Evolutionary conservation across 1,140 invertebrate genomes (phyloP), one percentile per base, ranked within the genome.

Genomic region (Drosophila biarmipes): DNA sequence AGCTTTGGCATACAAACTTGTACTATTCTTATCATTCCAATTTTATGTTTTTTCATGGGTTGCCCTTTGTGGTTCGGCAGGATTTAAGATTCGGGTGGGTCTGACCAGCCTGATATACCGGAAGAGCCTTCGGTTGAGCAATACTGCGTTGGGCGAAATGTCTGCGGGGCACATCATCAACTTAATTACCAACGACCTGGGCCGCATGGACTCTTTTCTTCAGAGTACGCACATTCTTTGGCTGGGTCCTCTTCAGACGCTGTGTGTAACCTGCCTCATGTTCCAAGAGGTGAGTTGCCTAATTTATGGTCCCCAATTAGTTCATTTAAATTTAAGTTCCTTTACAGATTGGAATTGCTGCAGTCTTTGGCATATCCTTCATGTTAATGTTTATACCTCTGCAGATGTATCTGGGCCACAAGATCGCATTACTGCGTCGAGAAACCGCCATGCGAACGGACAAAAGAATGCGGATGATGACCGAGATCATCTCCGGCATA

Each of bases 131-230:
- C 93, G 94, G 10, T 82, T 97, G 6, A 96, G 94, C 45, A 95
- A 95, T 73, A 94, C 93, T 1, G 95, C 96, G 0, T 86, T 98
- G 31, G 94, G 94, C 6, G 93, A 96, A 78, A 96, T 96, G 0
- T 96, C 96, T 2, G 94, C 95, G 24, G 97, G 98, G 2, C 96
- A 99, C 93, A 95, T 98, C 81, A 96, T 98, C 1, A 99, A 98
- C 92, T 93, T 99, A 1, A 93, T 99, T 53, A 97, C 97, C 0
- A 99, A 98, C 92, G 98, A 99, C 90, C 95, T 96, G 37, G 95
- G 94, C 53, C 93, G 95, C 12, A 94, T 97, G 75, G 96, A 97
- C 86, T 93, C 94, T 55, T 94, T 94, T 0, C 92, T 95, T 7
- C 93, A 94, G 40, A 95, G 96, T 85, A 84, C 96, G 0, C 96